These are phyloP conservation scores for Apodemia zela DNA, from an alignment of 2,888 invertebrate genomes.

Conservation along the genomic window DNA sequence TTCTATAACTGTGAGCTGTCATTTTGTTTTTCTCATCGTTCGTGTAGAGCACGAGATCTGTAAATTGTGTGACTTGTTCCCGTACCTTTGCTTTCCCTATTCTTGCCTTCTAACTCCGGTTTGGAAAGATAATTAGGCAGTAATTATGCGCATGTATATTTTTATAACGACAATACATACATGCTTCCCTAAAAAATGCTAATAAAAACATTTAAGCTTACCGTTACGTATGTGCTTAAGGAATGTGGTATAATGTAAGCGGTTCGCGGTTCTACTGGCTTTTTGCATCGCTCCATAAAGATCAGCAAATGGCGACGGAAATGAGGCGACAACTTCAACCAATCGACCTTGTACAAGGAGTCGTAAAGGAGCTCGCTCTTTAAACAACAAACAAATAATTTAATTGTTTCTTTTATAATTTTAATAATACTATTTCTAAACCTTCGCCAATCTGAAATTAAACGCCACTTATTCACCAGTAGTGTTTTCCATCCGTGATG, in stretches of 20 bases:
- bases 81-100: too few species aligned
- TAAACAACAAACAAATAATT: neutral
- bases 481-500: too few species aligned
- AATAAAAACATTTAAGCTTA: neutral
- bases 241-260: slow-evolving; percentile 63
- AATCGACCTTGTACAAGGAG: slow-evolving; percentile 51
- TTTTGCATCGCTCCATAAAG: slow-evolving; percentile 50
- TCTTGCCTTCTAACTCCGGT: too few species aligned
- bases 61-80: too few species aligned
- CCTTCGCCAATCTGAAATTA: neutral
- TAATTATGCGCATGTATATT: too few species aligned
- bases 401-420: neutral
- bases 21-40: too few species aligned
- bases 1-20: too few species aligned
- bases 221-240: slow-evolving; percentile 43
- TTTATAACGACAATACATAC: too few species aligned
- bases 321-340: slow-evolving; percentile 49
- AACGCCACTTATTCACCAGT: too few species aligned
- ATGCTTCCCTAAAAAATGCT: too few species aligned
- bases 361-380: slow-evolving; percentile 58
- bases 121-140: too few species aligned
- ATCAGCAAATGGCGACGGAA: slow-evolving; percentile 54
- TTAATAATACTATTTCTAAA: neutral
- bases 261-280: slow-evolving; percentile 46
- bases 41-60: too few species aligned